phyloP scores from a whole-genome alignment of 2,113 vertebrate genomes.

The Chrysemys picta region DNA sequence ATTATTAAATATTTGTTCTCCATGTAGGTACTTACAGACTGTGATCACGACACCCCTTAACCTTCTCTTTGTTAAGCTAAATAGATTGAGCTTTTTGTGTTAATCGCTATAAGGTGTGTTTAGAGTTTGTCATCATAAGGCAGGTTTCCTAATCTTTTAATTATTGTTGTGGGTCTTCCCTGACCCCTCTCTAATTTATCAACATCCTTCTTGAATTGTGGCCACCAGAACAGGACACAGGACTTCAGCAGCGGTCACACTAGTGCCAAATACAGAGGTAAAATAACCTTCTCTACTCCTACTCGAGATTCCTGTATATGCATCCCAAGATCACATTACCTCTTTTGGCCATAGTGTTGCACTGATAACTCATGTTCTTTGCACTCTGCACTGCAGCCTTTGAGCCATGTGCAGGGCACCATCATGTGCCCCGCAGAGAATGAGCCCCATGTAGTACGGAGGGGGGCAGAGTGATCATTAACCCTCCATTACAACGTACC shows the following conservation, averaged over 20 bases:
- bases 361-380: not conserved
- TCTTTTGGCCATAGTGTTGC: not conserved
- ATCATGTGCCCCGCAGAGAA: not conserved
- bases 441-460: not conserved
- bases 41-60: not conserved
- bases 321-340: not conserved
- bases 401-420: accelerated
- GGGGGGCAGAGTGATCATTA: not conserved
- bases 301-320: not conserved
- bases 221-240: not conserved
- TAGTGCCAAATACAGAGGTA: not conserved
- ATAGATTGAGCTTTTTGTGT: not conserved
- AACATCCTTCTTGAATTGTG: not conserved
- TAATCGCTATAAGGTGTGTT: not conserved
- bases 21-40: not conserved
- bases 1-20: not conserved
- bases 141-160: not conserved
- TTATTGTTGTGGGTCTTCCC: not conserved
- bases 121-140: not conserved
- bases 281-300: not conserved
- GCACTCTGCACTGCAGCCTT: no score
- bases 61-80: not conserved
- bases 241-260: not conserved
- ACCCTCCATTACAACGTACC: not conserved
- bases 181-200: not conserved